Evolutionary conservation across 2,888 invertebrate genomes (phyloP).

Genomic region (Trachelus troglodyta): DNA sequence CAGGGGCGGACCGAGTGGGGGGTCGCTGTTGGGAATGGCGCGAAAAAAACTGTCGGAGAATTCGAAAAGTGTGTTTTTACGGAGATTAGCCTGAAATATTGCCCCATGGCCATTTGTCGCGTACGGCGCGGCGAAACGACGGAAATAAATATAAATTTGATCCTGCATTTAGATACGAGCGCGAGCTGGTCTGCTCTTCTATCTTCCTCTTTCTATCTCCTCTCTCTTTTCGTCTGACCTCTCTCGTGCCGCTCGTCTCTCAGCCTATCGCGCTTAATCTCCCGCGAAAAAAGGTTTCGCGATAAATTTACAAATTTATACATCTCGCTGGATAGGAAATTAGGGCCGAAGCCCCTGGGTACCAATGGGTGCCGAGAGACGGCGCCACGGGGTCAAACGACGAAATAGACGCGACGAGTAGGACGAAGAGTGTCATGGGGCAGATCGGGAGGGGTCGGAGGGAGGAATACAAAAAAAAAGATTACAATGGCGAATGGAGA

Average conservation of each 20-base stretch:
- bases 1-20: neutral
- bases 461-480: neutral
- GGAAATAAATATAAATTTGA: constrained; percentile 56
- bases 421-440: neutral
- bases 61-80: constrained; percentile 12
- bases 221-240: neutral
- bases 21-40: neutral
- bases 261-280: constrained; percentile 19
- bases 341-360: neutral
- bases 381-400: neutral
- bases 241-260: neutral
- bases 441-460: neutral
- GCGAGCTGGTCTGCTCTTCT: constrained; percentile 15
- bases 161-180: constrained; percentile 44
- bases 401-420: neutral
- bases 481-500: neutral
- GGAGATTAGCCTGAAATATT: constrained; percentile 47
- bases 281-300: constrained; percentile 19
- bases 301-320: constrained; percentile 25
- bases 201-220: constrained; percentile 4
- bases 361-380: neutral
- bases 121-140: constrained; percentile 29
- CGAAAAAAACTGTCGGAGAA: neutral
- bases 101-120: constrained; percentile 46
- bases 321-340: constrained; percentile 20